A percentile compares a stretch with the other conserved stretches of the same genome.
phyloP scores from a whole-genome alignment of 2,797 vertebrate species.

The Antrozous pallidus region DNA sequence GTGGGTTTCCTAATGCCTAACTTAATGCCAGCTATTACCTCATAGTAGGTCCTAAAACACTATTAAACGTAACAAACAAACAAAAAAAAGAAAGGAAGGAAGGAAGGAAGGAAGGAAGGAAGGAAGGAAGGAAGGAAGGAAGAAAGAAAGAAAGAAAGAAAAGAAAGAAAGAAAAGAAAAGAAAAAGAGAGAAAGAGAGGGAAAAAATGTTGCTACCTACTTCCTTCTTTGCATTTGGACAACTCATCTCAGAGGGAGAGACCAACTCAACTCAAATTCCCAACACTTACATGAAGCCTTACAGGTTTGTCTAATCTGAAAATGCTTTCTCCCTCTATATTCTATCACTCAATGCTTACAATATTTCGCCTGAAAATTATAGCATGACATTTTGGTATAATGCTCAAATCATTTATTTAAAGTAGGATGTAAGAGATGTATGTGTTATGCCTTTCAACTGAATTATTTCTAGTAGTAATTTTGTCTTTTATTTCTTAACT shows the following conservation, averaged over 20 bases:
- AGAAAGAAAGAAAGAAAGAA: no score
- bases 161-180: fast-evolving
- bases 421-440: not conserved
- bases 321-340: not conserved
- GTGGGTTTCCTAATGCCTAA: not conserved
- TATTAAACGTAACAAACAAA: no score
- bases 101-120: no score
- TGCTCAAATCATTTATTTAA: not conserved
- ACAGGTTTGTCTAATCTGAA: not conserved
- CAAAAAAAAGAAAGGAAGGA: fast-evolving
- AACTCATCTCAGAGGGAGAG: not conserved
- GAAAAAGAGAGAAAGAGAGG: no score
- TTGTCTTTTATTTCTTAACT: not conserved
- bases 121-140: no score
- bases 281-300: not conserved
- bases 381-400: not conserved
- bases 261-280: not conserved
- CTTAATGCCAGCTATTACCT: not conserved
- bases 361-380: not conserved
- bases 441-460: not conserved
- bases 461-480: not conserved
- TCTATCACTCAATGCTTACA: not conserved
- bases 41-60: not conserved
- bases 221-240: not conserved
- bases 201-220: not conserved